Evolutionary conservation across 2,888 invertebrate genomes (phyloP), one percentile per base, ranked within the genome.

Genomic region (Archaeoteleia sp.): DNA sequence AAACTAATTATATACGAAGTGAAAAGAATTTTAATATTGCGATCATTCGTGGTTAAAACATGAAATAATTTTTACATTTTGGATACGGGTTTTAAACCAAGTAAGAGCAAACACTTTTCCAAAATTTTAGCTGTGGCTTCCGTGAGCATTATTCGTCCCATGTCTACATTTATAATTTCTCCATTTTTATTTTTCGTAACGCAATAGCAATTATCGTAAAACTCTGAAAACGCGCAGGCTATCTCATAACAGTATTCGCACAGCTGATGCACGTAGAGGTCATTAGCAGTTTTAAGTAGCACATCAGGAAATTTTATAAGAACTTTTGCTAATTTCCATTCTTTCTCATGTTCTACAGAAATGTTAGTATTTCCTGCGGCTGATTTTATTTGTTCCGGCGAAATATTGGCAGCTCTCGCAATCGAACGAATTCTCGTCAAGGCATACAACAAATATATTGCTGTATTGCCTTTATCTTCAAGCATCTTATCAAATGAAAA

Each of bases 401-500:
- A 87, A 14, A 94, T 83, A 71, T 93, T 91, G 1, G 94, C 93
- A 69, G 90, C 94, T 39, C 95, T 88, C 1, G 94, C 93, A 75
- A 96, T 96, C 0, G 95, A 97, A 79, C 94, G 90, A 72, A 99
- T 99, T 30, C 99, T 89, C 6, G 97, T 97, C 74, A 95, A 91
- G 0, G 97, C 96, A 85, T 99, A 99, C 4, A 99, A 86, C 46
- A 99, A 87, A 83, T 99, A 99, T 0, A 97, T 98, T 0, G 99
- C 99, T 0, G 99, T 99, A 84, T 99, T 99, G 6, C 99, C 99
- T 83, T 95, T 94, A 84, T 99, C 98, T 81, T 99, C 98, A 70
- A 99, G 88, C 99, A 99, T 99, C 63, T 96, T 96, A 81, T 99
- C 97, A 86, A 98, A 99, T 0, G 97, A 98, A 87, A 99, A 99